Percentiles rank a stretch among this genome's conserved stretches.
These are phyloP conservation scores for Eupeodes corollae DNA, from an alignment of 1,140 invertebrate species.

Conservation along the genomic window DNA sequence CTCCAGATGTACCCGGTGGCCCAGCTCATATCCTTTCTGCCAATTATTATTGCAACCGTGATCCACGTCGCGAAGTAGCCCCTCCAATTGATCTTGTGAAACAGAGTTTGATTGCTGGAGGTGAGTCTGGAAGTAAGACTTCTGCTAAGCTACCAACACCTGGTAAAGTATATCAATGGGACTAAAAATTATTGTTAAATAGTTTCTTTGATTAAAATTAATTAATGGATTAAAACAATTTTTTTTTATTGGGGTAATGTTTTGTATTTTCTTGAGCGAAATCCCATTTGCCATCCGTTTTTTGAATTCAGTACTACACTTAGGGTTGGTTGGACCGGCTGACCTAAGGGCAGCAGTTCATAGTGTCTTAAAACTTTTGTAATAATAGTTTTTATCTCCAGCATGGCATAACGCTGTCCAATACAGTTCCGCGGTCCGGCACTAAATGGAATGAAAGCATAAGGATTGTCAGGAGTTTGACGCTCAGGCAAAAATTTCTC, in stretches of 20 bases:
- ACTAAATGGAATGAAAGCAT: conserved; percentile 51
- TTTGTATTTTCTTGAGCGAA: background rate
- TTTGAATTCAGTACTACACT: conserved; percentile 22
- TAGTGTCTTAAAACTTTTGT: conserved; percentile 54
- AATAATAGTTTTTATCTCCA: conserved; percentile 60
- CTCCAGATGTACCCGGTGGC: conserved; percentile 62
- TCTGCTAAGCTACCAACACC: conserved; percentile 39
- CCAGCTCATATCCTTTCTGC: conserved; percentile 54
- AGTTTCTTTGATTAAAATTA: too few species aligned
- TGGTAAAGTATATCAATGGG: conserved; percentile 44
- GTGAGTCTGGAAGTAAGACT: conserved; percentile 7
- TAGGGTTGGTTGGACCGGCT: conserved; percentile 17
- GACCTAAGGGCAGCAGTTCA: conserved; percentile 20
- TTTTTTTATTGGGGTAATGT: too few species aligned
- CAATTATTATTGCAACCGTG: conserved; percentile 70
- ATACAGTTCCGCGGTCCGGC: conserved; percentile 52
- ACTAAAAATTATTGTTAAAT: conserved; percentile 19
- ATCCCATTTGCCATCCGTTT: conserved; percentile 9
- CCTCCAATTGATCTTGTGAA: conserved; percentile 52
- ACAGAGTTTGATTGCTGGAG: conserved; percentile 17
- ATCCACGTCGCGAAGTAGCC: conserved; percentile 57
- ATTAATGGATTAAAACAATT: too few species aligned
- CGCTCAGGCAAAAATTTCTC: conserved; percentile 51
- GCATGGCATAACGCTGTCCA: conserved; percentile 66
- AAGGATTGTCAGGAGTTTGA: conserved; percentile 39